Base-by-base conservation (phyloP, 2,888 invertebrate species). In the Ommatoiulus sabulosus region DNA sequence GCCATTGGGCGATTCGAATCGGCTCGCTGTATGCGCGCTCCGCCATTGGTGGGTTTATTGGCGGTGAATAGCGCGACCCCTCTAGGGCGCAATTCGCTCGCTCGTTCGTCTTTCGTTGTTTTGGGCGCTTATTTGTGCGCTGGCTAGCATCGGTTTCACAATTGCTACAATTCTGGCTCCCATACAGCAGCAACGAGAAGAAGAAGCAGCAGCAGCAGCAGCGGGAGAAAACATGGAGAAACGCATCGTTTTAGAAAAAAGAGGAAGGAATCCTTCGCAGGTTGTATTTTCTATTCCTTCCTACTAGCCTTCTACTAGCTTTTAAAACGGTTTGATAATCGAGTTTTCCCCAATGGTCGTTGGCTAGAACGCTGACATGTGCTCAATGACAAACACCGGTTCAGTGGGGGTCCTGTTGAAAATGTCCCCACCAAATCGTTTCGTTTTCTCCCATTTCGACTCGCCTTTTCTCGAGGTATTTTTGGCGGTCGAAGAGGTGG, bases 211-310 rank as follows among this genome's bases (percentile, higher is more conserved):
- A 63, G 63, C n/a, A 63, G 72, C 24, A 72, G 72, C 72, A 72
- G 72, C 72, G 12, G 24, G 24, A 1, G 90, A 88, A 89, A 89
- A 91, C 92, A 98, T 98, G 98, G 97, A 98, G 94, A 98, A 98
- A 93, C 96, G 98, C 94, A 96, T 99, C 95, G 96, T 96, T 93
- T 94, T 98, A 93, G 99, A 99, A 94, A 96, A 97, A 94, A 95
- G 98, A 93, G 98, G 98, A 93, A 95, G 96, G 93, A 95, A 95
- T 93, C 96, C 97, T 91, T 95, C 95, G 93, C 96, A 97, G 95
- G 98, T 98, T 87, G 87, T 87, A 87, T 46, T 44, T 84, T 86
- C n/a, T 46, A 87, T 46, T 57, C 12, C 15, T 15, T 7, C 57
- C 12, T 17, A 20, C 4, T 4, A 57, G 12, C 57, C 3, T 12